Base-by-base conservation (phyloP, 2,888 invertebrate species). In the Nasonovia ribisnigri region DNA sequence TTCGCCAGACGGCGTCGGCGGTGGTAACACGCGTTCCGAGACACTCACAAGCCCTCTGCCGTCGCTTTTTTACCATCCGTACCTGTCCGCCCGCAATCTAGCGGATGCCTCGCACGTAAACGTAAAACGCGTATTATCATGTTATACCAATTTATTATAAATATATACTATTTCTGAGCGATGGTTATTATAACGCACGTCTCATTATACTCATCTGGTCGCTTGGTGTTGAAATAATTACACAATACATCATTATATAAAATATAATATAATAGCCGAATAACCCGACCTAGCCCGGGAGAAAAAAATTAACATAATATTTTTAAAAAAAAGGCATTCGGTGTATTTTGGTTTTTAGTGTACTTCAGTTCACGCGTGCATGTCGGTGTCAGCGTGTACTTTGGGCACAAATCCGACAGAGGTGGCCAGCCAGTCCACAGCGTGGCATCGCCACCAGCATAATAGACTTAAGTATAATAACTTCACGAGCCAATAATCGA, bases 21-120 rank as follows among this genome's bases (percentile, higher is more conserved):
- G 67, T 13, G 60, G 57, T 90, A 86, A 93, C 90, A 93, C 90
- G 57, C 42, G 57, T 84, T 57, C 51, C 36, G 36, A 36, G 29
- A 51, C 92, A 88, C 92, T 77, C 87, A 54, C 46, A 24, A 36
- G 29, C 57, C 51, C 77, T 90, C 29, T 36, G 36, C 57, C 51
- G 90, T 77, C 67, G 16, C 46, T 46, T n/a, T 36, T 42, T 11
- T 87, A 46, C 11, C 42, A 84, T 54, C 54, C n/a, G 10, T 57
- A 92, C 92, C 29, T 54, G 84, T 43, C 36, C 36, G 54, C 89
- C 89, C 88, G 93, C 93, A 84, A 89, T 89, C 93, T 89, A 89
- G 89, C 89, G 93, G 93, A 89, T 86, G 26, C n/a, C 60, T 24
- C 6, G 43, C 57, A 43, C 51, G 90, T 84, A 36, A 90, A 77